Percentiles rank a stretch among this genome's conserved stretches.
Conservation (phyloP, 2,797 vertebrate genomes). For the Anas flavirostris region DNA sequence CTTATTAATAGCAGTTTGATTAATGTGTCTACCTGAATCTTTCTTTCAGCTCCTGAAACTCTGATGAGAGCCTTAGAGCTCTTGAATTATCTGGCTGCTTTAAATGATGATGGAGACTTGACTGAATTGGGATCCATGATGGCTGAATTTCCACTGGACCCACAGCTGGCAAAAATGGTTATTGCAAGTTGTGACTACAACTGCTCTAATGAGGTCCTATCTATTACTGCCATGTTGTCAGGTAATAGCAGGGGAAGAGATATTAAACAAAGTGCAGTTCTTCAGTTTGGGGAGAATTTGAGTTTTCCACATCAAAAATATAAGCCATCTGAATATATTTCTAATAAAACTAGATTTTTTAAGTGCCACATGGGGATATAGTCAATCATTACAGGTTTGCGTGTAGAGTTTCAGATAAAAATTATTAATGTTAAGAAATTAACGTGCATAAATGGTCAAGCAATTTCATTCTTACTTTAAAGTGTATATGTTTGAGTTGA, state of each 20-base stretch:
- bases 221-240: constrained; percentile 99
- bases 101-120: constrained; percentile 98
- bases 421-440: constrained; percentile 12
- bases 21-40: background rate
- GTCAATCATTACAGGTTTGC: background rate
- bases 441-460: background rate
- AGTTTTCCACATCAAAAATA: background rate
- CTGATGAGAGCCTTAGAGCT: constrained; percentile 98
- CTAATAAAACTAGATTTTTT: background rate
- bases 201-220: constrained; percentile 99
- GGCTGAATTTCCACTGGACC: constrained; percentile 98
- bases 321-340: background rate
- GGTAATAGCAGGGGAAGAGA: constrained; percentile 91
- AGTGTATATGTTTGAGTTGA: background rate
- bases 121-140: constrained; percentile 99
- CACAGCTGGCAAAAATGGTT: constrained; percentile 99
- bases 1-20: constrained; percentile 29
- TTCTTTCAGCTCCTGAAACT: constrained; percentile 91
- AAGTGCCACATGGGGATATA: background rate
- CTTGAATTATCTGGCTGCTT: constrained; percentile 96
- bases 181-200: constrained; percentile 99
- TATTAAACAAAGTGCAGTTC: constrained; percentile 58
- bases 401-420: background rate
- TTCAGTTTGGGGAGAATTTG: constrained; percentile 66
- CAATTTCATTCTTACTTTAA: constrained; percentile 25